These are phyloP conservation scores for Heteromurus nitidus DNA, from an alignment of 2,888 invertebrate species.

Conservation along the genomic window DNA sequence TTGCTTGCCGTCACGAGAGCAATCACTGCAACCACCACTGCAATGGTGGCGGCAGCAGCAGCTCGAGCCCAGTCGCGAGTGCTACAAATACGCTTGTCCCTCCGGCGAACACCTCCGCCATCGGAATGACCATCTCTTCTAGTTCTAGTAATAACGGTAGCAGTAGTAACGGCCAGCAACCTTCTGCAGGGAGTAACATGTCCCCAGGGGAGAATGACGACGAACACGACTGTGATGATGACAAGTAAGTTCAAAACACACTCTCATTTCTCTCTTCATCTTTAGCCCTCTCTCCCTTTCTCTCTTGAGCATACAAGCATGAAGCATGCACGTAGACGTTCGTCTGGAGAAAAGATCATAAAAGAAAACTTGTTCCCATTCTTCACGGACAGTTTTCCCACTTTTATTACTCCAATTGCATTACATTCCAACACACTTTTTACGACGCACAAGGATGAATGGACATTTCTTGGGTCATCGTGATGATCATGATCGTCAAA, in stretches of 20 bases:
- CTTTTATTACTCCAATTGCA: slow-evolving; percentile 61
- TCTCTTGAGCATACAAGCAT: neutral
- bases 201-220: slow-evolving; percentile 73
- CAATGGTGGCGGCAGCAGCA: slow-evolving; percentile 11
- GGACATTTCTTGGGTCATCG: slow-evolving; percentile 12
- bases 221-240: slow-evolving; percentile 74
- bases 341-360: slow-evolving; percentile 15
- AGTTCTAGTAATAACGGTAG: slow-evolving; percentile 36
- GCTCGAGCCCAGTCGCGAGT: too few species aligned
- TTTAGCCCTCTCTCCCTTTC: neutral
- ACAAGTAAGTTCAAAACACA: slow-evolving; percentile 67
- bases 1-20: slow-evolving; percentile 29
- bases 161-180: slow-evolving; percentile 43
- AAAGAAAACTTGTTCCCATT: slow-evolving; percentile 49
- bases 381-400: slow-evolving; percentile 43
- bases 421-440: slow-evolving; percentile 38
- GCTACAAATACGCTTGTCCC: slow-evolving; percentile 61
- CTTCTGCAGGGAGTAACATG: slow-evolving; percentile 66
- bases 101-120: slow-evolving; percentile 31
- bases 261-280: neutral
- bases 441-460: neutral
- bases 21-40: slow-evolving; percentile 45
- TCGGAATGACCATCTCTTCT: slow-evolving; percentile 44
- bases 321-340: neutral
- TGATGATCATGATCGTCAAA: too few species aligned